Conservation (phyloP, 2,888 invertebrate species). For the Pegoplata infirma region DNA sequence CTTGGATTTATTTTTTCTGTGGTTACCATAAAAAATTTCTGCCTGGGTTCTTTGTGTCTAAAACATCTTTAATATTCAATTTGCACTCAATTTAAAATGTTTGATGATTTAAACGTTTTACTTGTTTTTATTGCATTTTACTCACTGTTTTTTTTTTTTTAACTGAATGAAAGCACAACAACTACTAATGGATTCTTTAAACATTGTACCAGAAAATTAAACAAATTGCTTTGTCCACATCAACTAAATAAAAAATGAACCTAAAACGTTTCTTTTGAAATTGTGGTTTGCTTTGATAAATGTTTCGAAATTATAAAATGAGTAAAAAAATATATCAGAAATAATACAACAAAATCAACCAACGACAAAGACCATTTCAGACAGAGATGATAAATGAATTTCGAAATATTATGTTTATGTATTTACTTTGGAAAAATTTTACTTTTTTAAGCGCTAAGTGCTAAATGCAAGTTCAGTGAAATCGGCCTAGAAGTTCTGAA, state of each 20-base stretch:
- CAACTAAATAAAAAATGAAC: slow-evolving; percentile 51
- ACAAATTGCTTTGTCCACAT: slow-evolving; percentile 62
- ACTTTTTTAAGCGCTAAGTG: too few relatives aligned
- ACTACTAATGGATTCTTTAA: slow-evolving; percentile 52
- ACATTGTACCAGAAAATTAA: slow-evolving; percentile 50
- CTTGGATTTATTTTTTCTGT: too few relatives aligned
- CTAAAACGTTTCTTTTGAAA: slow-evolving; percentile 55
- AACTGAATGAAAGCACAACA: background rate
- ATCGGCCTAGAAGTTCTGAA: too few relatives aligned
- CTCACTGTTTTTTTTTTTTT: background rate
- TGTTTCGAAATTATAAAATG: slow-evolving; percentile 46
- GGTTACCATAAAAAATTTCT: too few relatives aligned
- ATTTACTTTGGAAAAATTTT: too few relatives aligned
- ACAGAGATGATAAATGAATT: too few relatives aligned
- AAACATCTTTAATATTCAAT: slow-evolving; percentile 4
- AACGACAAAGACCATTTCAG: slow-evolving; percentile 19
- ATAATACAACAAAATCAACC: slow-evolving; percentile 5
- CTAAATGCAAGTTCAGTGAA: too few relatives aligned
- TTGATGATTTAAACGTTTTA: background rate
- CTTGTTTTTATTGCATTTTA: slow-evolving; percentile 3
- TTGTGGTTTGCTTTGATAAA: slow-evolving; percentile 60
- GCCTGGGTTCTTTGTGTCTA: too few relatives aligned
- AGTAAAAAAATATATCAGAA: background rate
- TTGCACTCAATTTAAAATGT: slow-evolving; percentile 21
- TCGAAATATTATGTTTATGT: too few relatives aligned